These are phyloP conservation scores for Steatornis caripensis DNA, from an alignment of 2,113 vertebrate genomes.

Conservation along the genomic window DNA sequence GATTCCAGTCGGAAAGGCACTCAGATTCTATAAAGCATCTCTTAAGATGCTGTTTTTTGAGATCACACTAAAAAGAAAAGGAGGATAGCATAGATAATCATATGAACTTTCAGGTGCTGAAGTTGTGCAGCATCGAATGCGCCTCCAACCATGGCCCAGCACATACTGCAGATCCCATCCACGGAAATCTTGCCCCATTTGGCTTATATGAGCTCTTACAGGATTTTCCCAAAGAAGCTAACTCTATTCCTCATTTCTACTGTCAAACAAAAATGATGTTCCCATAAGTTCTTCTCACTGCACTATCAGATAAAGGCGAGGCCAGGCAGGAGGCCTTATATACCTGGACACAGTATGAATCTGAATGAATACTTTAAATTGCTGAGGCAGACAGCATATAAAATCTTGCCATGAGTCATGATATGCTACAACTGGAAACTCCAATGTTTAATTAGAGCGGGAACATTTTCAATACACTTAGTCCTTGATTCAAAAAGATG, in stretches of 20 bases:
- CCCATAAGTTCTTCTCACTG: not conserved
- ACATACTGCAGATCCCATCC: not conserved
- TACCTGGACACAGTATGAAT: not conserved
- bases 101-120: not conserved
- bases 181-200: not conserved
- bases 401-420: not conserved
- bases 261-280: not conserved
- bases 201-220: not conserved
- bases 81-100: not conserved
- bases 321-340: not conserved
- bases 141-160: not conserved
- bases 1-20: not conserved
- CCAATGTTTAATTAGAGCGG: not conserved
- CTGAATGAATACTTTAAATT: not conserved
- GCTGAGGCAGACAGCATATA: not conserved
- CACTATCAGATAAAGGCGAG: not conserved
- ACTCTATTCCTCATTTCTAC: not conserved
- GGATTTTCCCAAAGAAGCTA: not conserved
- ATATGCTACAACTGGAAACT: not conserved
- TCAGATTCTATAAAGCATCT: not conserved
- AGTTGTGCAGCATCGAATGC: fast-evolving
- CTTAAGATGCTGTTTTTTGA: not conserved
- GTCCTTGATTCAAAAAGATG: not conserved
- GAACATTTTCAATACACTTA: not conserved
- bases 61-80: not conserved